Conservation (phyloP, 1,140 invertebrate genomes). For the Teleopsis dalmanni region DNA sequence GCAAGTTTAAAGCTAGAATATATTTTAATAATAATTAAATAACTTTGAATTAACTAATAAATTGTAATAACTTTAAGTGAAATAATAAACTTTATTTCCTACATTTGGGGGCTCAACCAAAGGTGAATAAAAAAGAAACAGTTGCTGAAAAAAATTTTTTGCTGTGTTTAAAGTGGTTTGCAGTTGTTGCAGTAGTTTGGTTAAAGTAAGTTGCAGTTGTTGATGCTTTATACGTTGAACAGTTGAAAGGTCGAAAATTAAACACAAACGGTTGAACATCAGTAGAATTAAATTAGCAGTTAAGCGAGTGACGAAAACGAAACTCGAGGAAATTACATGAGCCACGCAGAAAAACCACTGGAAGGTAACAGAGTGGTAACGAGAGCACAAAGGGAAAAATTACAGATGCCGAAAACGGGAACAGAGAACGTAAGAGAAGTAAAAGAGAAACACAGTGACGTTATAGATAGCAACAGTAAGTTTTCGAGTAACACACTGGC, state of each 20-base stretch:
- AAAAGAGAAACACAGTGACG: too few relatives aligned
- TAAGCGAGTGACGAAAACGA: too few relatives aligned
- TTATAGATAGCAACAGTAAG: not conserved
- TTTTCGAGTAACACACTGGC: not conserved
- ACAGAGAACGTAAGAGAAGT: too few relatives aligned
- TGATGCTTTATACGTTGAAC: not conserved
- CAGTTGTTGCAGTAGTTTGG: not conserved
- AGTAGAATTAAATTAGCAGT: not conserved
- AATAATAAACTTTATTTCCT: not conserved
- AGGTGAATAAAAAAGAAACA: not conserved
- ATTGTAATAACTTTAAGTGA: not conserved
- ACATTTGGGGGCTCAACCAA: slow-evolving; percentile 4
- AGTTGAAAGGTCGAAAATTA: not conserved
- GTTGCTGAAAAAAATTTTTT: not conserved
- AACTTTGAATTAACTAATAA: too few relatives aligned
- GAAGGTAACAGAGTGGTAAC: too few relatives aligned
- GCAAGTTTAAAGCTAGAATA: too few relatives aligned
- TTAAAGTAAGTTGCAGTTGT: too few relatives aligned
- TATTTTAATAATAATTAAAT: too few relatives aligned
- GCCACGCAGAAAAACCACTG: too few relatives aligned
- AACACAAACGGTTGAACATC: not conserved
- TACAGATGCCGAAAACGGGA: too few relatives aligned
- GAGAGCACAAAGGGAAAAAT: too few relatives aligned
- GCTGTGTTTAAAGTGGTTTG: not conserved
- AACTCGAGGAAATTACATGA: too few relatives aligned